Evolutionary conservation across 2,888 invertebrate genomes (phyloP).

Genomic region (Platycnemis pennipes): DNA sequence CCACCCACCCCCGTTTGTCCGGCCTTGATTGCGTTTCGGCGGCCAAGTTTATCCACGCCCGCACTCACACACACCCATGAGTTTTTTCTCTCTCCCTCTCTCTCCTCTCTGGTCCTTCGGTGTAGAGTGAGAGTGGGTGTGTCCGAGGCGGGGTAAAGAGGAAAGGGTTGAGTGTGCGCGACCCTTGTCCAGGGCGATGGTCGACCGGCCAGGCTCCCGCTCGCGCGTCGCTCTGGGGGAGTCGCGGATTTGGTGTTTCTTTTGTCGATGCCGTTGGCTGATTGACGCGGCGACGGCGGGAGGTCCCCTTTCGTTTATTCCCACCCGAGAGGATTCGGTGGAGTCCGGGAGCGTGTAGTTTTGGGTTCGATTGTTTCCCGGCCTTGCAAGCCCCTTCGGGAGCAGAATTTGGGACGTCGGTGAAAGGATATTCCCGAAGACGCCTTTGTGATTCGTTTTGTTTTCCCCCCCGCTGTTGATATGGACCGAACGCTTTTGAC

Average conservation of each 20-base stretch:
- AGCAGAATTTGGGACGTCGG: not conserved
- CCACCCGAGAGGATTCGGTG: not conserved
- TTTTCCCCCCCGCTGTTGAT: not conserved
- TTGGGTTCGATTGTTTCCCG: not conserved
- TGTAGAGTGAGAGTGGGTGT: not conserved
- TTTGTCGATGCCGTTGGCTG: constrained; percentile 39
- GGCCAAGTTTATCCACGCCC: not conserved
- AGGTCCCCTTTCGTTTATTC: constrained; percentile 8
- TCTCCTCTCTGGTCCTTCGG: not conserved
- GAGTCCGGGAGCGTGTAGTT: not conserved
- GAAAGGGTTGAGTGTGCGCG: not conserved
- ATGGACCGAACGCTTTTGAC: not conserved
- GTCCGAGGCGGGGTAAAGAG: not conserved
- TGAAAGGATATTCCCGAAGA: not conserved
- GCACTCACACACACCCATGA: not conserved
- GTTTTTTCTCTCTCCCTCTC: not conserved
- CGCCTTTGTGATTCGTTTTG: not conserved
- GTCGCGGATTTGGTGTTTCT: not conserved
- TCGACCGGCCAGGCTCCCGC: not conserved
- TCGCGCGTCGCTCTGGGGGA: not conserved
- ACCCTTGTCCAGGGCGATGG: constrained; percentile 9
- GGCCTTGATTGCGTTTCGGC: constrained; percentile 22
- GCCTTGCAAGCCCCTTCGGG: not conserved
- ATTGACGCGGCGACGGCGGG: constrained; percentile 43
- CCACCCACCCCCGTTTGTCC: constrained; percentile 37